Percentiles rank a stretch among this genome's conserved stretches.
Conservation (phyloP, 2,888 invertebrate species). For the Therioaphis trifolii region DNA sequence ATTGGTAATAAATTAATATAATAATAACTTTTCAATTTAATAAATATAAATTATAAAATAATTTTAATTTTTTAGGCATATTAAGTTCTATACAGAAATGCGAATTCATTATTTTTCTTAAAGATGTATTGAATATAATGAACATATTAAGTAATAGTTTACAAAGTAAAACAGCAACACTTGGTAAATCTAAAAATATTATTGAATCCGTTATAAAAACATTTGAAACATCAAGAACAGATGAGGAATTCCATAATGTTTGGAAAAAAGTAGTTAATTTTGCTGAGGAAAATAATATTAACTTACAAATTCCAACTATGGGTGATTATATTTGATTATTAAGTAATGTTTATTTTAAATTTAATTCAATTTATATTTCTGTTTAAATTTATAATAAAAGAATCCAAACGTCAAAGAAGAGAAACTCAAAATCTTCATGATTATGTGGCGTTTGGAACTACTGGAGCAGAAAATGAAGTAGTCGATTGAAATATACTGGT, state of each 20-base stretch:
- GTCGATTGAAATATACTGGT: too few relatives aligned
- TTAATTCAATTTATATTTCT: too few relatives aligned
- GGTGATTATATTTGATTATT: too few relatives aligned
- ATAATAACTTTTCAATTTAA: too few relatives aligned
- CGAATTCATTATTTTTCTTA: neutral
- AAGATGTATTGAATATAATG: neutral
- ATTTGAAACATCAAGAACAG: neutral
- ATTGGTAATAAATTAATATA: neutral
- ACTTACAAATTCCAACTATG: neutral
- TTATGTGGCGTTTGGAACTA: too few relatives aligned
- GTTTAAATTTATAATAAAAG: too few relatives aligned
- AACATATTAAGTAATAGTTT: neutral
- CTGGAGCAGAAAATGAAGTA: too few relatives aligned
- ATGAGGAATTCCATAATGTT: neutral
- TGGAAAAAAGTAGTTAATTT: neutral
- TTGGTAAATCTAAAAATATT: neutral
- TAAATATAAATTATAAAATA: slow-evolving; percentile 13
- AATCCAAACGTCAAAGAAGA: too few relatives aligned
- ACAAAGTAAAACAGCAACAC: neutral
- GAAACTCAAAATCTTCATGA: too few relatives aligned
- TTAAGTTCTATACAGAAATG: neutral
- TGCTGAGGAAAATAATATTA: neutral
- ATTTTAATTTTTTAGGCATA: neutral
- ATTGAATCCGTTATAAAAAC: neutral
- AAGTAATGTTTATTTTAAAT: too few relatives aligned